Conservation (phyloP, 2,888 invertebrate species). For the Zeuzera pyrina region DNA sequence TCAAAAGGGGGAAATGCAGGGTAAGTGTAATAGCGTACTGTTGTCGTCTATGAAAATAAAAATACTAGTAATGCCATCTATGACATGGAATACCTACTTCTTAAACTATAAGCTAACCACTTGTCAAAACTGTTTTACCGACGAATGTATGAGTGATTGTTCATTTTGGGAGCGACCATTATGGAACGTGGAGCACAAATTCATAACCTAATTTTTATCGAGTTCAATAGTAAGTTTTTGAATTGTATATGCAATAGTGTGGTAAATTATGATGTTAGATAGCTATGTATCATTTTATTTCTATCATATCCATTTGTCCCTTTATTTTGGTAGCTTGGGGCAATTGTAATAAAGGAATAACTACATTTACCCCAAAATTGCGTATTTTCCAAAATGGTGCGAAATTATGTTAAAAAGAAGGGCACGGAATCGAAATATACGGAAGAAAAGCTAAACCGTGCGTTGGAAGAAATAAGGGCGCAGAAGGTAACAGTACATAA, state of each 20-base stretch:
- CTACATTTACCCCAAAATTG: constrained; percentile 2
- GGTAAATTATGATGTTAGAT: not conserved
- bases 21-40: constrained; percentile 1
- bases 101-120: not conserved
- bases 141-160: not conserved
- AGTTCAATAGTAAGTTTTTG: constrained; percentile 2
- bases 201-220: not conserved
- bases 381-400: constrained; percentile 5
- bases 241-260: not conserved
- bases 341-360: constrained; percentile 3
- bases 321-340: not conserved
- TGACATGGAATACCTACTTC: not conserved
- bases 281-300: constrained; percentile 1
- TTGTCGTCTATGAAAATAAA: not conserved
- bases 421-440: constrained; percentile 3
- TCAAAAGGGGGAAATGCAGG: not conserved
- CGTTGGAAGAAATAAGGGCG: constrained; percentile 4
- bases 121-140: not conserved
- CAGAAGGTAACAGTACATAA: constrained; percentile 2
- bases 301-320: not conserved
- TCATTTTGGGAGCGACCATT: not conserved
- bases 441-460: constrained; percentile 5
- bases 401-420: constrained; percentile 6
- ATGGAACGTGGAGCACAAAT: not conserved
- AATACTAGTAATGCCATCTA: too few relatives aligned